Conservation (phyloP, 2,888 invertebrate genomes). For the Carcina quercana region DNA sequence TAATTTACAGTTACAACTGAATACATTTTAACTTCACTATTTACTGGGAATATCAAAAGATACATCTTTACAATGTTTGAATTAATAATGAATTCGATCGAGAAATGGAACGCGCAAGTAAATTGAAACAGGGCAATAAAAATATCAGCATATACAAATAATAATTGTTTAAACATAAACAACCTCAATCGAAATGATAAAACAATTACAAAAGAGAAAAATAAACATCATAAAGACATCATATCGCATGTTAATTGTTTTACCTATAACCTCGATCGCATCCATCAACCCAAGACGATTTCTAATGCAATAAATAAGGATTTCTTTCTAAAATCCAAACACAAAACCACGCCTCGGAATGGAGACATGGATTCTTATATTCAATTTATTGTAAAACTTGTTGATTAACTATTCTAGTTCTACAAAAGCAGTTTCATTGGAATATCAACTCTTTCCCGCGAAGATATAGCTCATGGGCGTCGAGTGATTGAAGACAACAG, state of each 20-base stretch:
- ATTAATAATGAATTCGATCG: too few species aligned
- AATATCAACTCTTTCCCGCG: too few species aligned
- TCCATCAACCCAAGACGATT: constrained; percentile 3
- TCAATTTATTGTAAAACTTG: constrained; percentile 1
- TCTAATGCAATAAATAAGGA: constrained; percentile 9
- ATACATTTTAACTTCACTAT: too few species aligned
- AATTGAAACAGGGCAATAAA: too few species aligned
- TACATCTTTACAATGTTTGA: too few species aligned
- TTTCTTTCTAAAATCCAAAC: constrained; percentile 7
- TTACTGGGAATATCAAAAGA: too few species aligned
- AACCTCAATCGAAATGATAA: too few species aligned
- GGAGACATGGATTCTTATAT: constrained; percentile 4
- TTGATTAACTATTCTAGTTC: not conserved
- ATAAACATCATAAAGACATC: constrained; percentile 5
- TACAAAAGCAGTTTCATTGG: not conserved
- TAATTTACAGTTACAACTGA: too few species aligned
- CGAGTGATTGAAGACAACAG: constrained; percentile 5
- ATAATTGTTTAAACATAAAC: too few species aligned
- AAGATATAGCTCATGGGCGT: too few species aligned
- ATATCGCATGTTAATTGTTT: constrained; percentile 9
- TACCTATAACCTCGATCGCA: constrained; percentile 7
- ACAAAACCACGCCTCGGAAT: constrained; percentile 4
- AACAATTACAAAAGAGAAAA: constrained; percentile 1
- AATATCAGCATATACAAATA: too few species aligned
- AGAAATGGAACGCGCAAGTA: too few species aligned